Evolutionary conservation across 2,797 vertebrate species (phyloP).

Genomic region (Clarias laeviceps): DNA sequence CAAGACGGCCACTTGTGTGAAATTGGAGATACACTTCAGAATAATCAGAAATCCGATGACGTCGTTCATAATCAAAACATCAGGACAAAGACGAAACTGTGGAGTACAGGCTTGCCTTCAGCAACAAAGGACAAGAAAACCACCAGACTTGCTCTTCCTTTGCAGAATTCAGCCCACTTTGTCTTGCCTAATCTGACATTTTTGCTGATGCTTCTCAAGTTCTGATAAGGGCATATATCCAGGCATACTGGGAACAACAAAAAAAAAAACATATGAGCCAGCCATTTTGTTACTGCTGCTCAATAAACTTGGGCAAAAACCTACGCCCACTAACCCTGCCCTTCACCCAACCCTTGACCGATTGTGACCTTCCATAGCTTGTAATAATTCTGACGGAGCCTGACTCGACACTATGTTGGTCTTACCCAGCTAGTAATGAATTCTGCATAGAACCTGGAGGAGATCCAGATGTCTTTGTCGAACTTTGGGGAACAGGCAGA

Average conservation of each 20-base stretch:
- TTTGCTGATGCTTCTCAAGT: not conserved
- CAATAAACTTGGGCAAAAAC: not conserved
- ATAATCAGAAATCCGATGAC: not conserved
- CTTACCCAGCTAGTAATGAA: not conserved
- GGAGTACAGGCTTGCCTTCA: not conserved
- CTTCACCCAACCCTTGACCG: no score
- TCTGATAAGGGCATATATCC: not conserved
- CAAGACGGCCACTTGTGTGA: not conserved
- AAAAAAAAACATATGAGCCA: not conserved
- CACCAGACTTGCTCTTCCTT: not conserved
- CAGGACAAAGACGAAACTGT: not conserved
- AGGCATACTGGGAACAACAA: no score
- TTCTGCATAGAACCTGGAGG: not conserved
- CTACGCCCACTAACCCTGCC: no score
- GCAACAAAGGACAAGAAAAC: not conserved
- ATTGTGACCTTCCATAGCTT: not conserved
- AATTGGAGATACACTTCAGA: not conserved
- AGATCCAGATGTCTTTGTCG: slow-evolving; percentile 15
- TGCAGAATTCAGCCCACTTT: not conserved
- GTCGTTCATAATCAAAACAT: not conserved
- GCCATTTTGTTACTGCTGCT: not conserved
- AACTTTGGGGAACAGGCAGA: slow-evolving; percentile 16
- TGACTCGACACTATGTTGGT: not conserved
- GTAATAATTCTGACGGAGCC: not conserved
- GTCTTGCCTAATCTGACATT: not conserved